A percentile compares a stretch with the other conserved stretches of the same genome.
Evolutionary conservation across 2,888 invertebrate genomes (phyloP).

Genomic region (Helicoverpa assulta): DNA sequence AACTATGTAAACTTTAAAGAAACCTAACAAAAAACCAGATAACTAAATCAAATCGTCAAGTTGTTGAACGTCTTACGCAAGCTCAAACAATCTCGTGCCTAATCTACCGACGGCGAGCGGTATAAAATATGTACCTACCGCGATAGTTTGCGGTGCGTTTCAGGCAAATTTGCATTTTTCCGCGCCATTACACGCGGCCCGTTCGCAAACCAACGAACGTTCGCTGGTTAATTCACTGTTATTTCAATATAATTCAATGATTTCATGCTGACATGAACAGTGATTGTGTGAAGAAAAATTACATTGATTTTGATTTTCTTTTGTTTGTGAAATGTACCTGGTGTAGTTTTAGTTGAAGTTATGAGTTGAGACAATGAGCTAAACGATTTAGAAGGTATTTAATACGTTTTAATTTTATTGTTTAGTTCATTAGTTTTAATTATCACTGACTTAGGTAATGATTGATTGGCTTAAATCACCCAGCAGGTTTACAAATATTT

Average conservation of each 20-base stretch:
- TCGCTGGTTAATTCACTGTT: conserved; percentile 39
- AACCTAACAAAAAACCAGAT: background rate
- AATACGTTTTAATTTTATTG: too few relatives aligned
- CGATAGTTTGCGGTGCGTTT: conserved; percentile 70
- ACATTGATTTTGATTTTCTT: conserved; percentile 3
- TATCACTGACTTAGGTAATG: too few relatives aligned
- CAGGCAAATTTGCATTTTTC: conserved; percentile 83
- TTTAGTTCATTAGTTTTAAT: too few relatives aligned
- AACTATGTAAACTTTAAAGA: too few relatives aligned
- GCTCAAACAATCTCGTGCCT: conserved; percentile 40
- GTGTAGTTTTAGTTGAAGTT: background rate
- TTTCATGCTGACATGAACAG: conserved; percentile 38
- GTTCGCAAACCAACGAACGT: conserved; percentile 8
- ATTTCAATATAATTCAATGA: conserved; percentile 52
- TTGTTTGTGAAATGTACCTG: background rate
- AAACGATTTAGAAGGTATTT: too few relatives aligned
- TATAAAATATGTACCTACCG: conserved; percentile 47
- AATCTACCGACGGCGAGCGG: conserved; percentile 34
- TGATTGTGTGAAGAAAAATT: conserved; percentile 19
- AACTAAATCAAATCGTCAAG: conserved; percentile 9
- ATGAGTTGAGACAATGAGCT: too few relatives aligned
- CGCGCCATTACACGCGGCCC: conserved; percentile 73
- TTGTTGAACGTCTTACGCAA: conserved; percentile 18
- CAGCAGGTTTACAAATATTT: too few relatives aligned
- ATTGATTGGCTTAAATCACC: too few relatives aligned